phyloP scores from a whole-genome alignment of 2,888 invertebrate species.

The Drosophila antonietae region DNA sequence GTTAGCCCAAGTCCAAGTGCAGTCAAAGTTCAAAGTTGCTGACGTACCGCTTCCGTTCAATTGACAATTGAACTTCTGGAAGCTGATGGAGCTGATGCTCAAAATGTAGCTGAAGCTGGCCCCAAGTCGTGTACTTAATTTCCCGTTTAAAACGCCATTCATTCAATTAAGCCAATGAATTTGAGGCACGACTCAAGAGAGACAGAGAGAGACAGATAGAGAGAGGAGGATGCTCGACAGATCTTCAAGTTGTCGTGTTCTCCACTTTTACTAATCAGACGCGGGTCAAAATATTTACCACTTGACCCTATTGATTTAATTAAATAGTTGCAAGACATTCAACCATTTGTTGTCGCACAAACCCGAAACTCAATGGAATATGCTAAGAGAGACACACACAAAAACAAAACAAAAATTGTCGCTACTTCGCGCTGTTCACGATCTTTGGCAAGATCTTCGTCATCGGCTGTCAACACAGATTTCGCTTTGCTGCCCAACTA shows the following conservation, averaged over 20 bases:
- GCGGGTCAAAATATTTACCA: slow-evolving; percentile 85
- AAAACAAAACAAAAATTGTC: slow-evolving; percentile 5
- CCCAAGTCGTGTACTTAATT: slow-evolving; percentile 78
- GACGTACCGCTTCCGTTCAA: slow-evolving; percentile 78
- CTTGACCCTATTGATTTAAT: slow-evolving; percentile 85
- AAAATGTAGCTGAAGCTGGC: slow-evolving; percentile 7
- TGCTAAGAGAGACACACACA: not conserved
- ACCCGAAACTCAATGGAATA: slow-evolving; percentile 23
- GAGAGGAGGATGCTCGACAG: slow-evolving; percentile 19
- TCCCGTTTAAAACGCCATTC: slow-evolving; percentile 83
- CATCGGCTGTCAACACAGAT: slow-evolving; percentile 83
- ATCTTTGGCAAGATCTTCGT: slow-evolving; percentile 47
- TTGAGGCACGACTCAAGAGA: slow-evolving; percentile 62
- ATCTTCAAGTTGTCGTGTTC: slow-evolving; percentile 52
- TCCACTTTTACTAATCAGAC: slow-evolving; percentile 83
- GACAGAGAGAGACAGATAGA: no score
- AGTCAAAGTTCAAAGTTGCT: slow-evolving; percentile 78
- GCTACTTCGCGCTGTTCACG: slow-evolving; percentile 12
- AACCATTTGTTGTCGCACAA: slow-evolving; percentile 76
- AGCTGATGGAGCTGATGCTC: slow-evolving; percentile 20
- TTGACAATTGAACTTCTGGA: slow-evolving; percentile 79
- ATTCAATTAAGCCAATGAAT: slow-evolving; percentile 84
- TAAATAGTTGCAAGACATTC: slow-evolving; percentile 84
- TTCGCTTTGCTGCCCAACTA: slow-evolving; percentile 73
- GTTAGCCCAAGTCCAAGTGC: slow-evolving; percentile 25